Evolutionary conservation across 2,113 vertebrate genomes (phyloP), one percentile per base, ranked within the genome.

Genomic region (Eurystomus gularis): DNA sequence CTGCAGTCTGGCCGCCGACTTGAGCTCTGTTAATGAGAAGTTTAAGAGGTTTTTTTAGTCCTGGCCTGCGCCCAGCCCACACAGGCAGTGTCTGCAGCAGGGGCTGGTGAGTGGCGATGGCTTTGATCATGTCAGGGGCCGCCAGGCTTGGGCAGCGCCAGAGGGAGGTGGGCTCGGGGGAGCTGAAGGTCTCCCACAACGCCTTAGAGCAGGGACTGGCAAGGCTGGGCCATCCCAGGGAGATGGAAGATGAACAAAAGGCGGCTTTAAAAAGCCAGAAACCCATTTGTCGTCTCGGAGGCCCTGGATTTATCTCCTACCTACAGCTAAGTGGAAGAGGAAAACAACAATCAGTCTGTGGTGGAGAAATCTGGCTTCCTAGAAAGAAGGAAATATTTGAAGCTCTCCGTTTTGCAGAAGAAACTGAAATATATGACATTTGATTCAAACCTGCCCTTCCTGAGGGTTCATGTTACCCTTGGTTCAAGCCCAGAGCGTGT

Each of bases 71-170:
- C 1, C 3, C 79, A 51, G 86, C 83, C 60, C 83, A 58, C 68
- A 29, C 68, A 3, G 2, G 0, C 1, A 4, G 26, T 1, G 44
- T 16, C 25, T 40, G 64, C 55, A 64, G 62, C 58, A 9, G 72
- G 54, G 60, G 60, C 37, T 0, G 7, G 2, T 6, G 61, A 17
- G 61, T 9, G 62, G 60, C 7, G 18, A 0, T 7, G 79, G 13
- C 17, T 90, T 55, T n/a, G 76, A 57, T 28, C 20, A 0, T 4
- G 37, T 5, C 84, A 72, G n/a, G 10, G 46, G 10, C 42, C 3
- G 57, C 35, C 85, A 28, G 79, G 42, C 25, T 46, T 9, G 28
- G 46, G 86, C 0, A 0, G 8, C 7, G 88, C 58, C 40, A 37
- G 26, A 23, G 84, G 62, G 29, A 39, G 25, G 23, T 39, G 81